Evolutionary conservation across 2,888 invertebrate species (phyloP).

Genomic region (Tinea pellionella): DNA sequence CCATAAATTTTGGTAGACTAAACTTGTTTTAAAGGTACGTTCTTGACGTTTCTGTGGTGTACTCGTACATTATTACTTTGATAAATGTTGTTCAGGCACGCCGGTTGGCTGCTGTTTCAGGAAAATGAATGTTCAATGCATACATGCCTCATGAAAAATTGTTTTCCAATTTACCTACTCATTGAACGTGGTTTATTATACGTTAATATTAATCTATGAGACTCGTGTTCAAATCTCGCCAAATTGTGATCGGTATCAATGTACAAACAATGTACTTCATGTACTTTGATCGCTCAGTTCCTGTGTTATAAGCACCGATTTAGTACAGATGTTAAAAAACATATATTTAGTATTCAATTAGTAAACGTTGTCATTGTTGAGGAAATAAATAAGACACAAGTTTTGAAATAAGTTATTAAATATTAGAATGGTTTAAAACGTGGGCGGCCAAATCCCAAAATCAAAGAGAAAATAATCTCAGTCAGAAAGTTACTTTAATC

Average conservation of each 20-base stretch:
- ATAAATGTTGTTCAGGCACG: not conserved
- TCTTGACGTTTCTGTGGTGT: not conserved
- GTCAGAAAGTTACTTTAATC: slow-evolving; percentile 5
- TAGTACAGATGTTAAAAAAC: too few species aligned
- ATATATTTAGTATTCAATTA: too few species aligned
- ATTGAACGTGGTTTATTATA: not conserved
- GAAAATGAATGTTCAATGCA: not conserved
- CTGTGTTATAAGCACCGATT: too few species aligned
- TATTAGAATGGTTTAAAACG: not conserved
- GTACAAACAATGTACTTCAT: too few species aligned
- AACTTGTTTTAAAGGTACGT: not conserved
- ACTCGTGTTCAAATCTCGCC: too few species aligned
- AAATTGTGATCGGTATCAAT: too few species aligned
- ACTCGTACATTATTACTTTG: slow-evolving; percentile 3
- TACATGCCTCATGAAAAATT: slow-evolving; percentile 1
- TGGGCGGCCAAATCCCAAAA: not conserved
- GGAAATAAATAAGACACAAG: not conserved
- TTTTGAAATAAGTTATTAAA: not conserved
- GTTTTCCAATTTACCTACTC: slow-evolving; percentile 1
- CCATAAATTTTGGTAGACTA: not conserved
- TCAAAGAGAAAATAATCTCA: not conserved
- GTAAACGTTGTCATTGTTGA: not conserved
- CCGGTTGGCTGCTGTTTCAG: not conserved
- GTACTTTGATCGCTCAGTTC: too few species aligned
- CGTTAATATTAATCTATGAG: too few species aligned